Conservation (phyloP, 1,140 invertebrate species). For the Pemphigus obesinymphae region DNA sequence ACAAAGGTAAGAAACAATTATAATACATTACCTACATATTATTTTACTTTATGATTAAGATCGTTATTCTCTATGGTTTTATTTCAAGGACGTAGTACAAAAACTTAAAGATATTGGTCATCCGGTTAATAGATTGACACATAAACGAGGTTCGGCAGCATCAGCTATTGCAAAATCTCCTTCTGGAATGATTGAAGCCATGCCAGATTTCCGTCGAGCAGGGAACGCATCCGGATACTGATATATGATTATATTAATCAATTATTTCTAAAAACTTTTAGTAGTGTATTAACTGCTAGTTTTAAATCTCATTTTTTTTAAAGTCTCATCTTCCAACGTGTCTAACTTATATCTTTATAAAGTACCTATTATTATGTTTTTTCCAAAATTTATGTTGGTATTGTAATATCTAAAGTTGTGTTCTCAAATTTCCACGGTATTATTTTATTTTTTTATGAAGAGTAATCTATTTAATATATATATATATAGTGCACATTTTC, state of each 20-base stretch:
- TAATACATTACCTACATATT: not conserved
- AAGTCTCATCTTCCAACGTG: no score
- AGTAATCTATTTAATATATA: no score
- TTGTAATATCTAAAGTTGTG: no score
- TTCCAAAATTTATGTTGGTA: no score
- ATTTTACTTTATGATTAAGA: not conserved
- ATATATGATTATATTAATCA: not conserved
- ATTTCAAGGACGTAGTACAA: slow-evolving; percentile 38
- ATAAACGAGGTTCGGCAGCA: slow-evolving; percentile 22
- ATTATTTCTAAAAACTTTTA: not conserved
- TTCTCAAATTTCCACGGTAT: no score
- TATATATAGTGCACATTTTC: no score
- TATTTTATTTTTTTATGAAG: no score
- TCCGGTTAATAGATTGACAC: not conserved
- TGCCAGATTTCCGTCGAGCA: slow-evolving; percentile 42
- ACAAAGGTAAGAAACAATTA: slow-evolving; percentile 55
- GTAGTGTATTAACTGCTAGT: no score
- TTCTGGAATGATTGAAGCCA: slow-evolving; percentile 25
- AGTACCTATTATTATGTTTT: no score
- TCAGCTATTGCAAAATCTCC: slow-evolving; percentile 39
- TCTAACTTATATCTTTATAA: no score
- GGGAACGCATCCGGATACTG: slow-evolving; percentile 42
- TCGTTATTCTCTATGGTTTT: not conserved
- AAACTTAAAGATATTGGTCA: slow-evolving; percentile 37
- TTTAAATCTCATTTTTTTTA: no score